phyloP scores from a whole-genome alignment of 1,140 invertebrate species.

The Polypedilum vanderplanki region DNA sequence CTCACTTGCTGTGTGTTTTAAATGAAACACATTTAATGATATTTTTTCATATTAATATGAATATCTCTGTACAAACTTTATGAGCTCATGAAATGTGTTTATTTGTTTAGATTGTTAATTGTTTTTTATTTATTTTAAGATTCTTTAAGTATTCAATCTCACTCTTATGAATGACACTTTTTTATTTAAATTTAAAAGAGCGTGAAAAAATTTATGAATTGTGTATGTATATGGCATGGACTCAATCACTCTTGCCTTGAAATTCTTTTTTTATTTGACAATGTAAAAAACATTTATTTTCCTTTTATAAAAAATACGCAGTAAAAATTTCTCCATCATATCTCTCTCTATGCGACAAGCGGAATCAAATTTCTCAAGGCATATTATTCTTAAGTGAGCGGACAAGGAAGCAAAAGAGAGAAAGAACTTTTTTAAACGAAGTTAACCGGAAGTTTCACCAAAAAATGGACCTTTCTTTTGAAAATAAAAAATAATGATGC shows the following conservation, averaged over 20 bases:
- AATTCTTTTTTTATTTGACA: not conserved
- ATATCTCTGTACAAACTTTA: not conserved
- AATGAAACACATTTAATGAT: slow-evolving; percentile 26
- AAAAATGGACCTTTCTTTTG: not conserved
- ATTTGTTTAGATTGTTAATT: slow-evolving; percentile 25
- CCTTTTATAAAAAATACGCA: too few relatives aligned
- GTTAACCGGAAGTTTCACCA: not conserved
- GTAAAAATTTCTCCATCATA: not conserved
- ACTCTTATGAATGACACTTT: not conserved
- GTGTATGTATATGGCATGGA: not conserved
- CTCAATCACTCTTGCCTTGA: not conserved
- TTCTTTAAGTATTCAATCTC: slow-evolving; percentile 25
- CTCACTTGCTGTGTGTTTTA: not conserved
- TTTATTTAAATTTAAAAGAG: too few relatives aligned
- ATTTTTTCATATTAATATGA: not conserved
- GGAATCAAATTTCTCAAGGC: slow-evolving; percentile 10
- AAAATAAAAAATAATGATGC: not conserved
- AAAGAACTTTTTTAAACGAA: not conserved
- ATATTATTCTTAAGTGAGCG: not conserved
- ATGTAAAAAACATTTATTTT: too few relatives aligned
- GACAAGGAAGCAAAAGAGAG: not conserved
- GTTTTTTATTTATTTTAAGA: slow-evolving; percentile 24
- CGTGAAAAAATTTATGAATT: not conserved
- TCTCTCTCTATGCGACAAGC: not conserved
- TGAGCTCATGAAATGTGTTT: not conserved